phyloP scores from a whole-genome alignment of 30 jellyfish, hydroid and myxozoan species.

The Cassiopea andromeda region DNA sequence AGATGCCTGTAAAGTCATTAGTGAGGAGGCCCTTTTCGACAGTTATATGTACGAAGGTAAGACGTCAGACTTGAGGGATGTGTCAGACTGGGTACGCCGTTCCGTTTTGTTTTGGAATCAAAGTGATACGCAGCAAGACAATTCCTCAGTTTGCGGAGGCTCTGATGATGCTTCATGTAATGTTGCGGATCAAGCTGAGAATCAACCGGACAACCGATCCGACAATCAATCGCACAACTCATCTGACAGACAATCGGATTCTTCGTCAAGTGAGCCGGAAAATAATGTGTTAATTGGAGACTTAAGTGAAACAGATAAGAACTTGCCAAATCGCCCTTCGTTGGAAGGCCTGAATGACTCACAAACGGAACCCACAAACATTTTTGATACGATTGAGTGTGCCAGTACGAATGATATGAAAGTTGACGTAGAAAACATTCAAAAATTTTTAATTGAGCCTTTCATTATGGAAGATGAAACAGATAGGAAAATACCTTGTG shows the following conservation, averaged over 20 bases:
- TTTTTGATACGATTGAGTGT: conserved; percentile 17
- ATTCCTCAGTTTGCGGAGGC: conserved; percentile 59
- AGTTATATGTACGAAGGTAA: neutral
- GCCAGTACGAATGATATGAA: conserved; percentile 46
- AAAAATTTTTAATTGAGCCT: conserved; percentile 48
- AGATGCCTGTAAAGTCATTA: neutral
- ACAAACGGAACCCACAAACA: conserved; percentile 63
- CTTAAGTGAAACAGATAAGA: conserved; percentile 10
- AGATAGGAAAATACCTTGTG: conserved; percentile 26
- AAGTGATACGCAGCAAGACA: conserved; percentile 38
- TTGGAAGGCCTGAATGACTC: conserved; percentile 22
- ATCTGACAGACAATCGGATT: neutral
- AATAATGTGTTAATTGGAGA: conserved; percentile 3
- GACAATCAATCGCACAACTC: neutral
- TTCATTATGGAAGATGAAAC: conserved; percentile 44
- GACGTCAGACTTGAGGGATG: conserved; percentile 10
- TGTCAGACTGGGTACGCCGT: conserved; percentile 84
- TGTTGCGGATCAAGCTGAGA: neutral
- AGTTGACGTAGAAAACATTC: conserved; percentile 63
- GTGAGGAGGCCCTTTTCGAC: neutral
- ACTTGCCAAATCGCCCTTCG: conserved; percentile 13
- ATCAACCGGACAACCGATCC: neutral
- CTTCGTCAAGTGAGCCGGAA: conserved; percentile 20
- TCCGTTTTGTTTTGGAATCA: conserved; percentile 90
- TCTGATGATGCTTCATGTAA: conserved; percentile 9